phyloP scores from a whole-genome alignment of 2,888 invertebrate species.

The Drosophila merina region DNA sequence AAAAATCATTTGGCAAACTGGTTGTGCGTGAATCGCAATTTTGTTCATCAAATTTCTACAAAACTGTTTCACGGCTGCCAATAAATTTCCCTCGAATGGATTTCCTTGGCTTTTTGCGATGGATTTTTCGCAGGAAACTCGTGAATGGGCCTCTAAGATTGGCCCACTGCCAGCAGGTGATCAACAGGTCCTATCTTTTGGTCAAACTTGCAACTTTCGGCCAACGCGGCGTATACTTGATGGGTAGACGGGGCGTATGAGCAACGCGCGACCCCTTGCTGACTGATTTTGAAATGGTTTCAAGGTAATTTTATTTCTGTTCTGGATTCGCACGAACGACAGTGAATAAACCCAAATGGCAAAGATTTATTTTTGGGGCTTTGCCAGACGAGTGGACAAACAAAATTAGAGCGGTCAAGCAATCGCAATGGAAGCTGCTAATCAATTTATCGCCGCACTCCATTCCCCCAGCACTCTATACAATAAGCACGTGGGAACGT shows the following conservation, averaged over 20 bases:
- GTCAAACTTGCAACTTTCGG: constrained; percentile 18
- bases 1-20: constrained; percentile 21
- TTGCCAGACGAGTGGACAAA: constrained; percentile 31
- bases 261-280: constrained; percentile 53
- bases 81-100: constrained; percentile 28
- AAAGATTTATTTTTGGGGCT: constrained; percentile 1
- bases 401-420: constrained; percentile 8
- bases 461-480: constrained; percentile 8
- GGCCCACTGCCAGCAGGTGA: constrained; percentile 55
- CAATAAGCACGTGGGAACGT: constrained; percentile 43
- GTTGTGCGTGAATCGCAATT: constrained; percentile 16
- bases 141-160: constrained; percentile 46
- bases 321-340: constrained; percentile 40
- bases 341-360: constrained; percentile 52
- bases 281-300: constrained; percentile 32
- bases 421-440: constrained; percentile 36
- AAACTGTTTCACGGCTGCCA: constrained; percentile 19
- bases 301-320: constrained; percentile 45
- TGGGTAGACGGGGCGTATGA: constrained; percentile 18
- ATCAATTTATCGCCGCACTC: constrained; percentile 29
- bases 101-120: constrained; percentile 19
- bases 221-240: constrained; percentile 35
- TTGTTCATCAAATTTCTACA: constrained; percentile 26
- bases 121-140: constrained; percentile 49
- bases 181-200: constrained; percentile 59